Evolutionary conservation across 2,888 invertebrate species (phyloP), one percentile per base, ranked within the genome.

Genomic region (Nemoura dubitans): DNA sequence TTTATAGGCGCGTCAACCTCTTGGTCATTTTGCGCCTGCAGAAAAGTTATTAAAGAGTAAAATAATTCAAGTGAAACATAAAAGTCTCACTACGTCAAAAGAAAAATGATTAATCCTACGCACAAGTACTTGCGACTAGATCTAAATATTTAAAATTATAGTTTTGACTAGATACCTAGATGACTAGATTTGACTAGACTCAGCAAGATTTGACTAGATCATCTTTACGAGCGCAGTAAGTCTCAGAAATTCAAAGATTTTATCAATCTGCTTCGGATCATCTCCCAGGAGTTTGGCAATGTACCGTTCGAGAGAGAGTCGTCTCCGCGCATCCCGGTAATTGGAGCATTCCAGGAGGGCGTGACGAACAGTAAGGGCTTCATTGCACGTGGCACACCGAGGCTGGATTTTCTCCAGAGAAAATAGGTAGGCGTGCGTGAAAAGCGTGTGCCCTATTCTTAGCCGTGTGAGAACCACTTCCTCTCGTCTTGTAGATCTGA

Each of bases 391-490:
- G 59, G 10, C 21, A 21, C 59, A 59, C 59, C 59, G 59, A 59
- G 59, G 78, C 21, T 7, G 59, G 59, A 59, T 59, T 59, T 59
- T 59, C 59, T 59, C 59, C 6, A 59, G 59, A 14, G 78, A 27
- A 26, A 81, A 28, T 10, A 81, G 81, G 30, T 81, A 81, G 28
- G 81, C 26, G 81, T 81, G 81, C 7, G 81, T 81, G 28, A 81
- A 30, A n/a, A 81, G 28, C 10, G 81, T 81, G 30, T 81, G n/a
- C 5, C 81, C 81, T n/a, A 81, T 30, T 30, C 81, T 27, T 3
- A 81, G 81, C 5, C 81, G 81, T 10, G 81, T 30, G 30, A 81
- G 81, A 29, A 81, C 81, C 26, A 81, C 81, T 81, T 81, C 81
- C 28, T 81, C 81, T 6, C 30, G 81, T n/a, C 81, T 27, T 3